Evolutionary conservation across 2,797 vertebrate genomes (phyloP).

Genomic region (Mormyrus hasselquistii): DNA sequence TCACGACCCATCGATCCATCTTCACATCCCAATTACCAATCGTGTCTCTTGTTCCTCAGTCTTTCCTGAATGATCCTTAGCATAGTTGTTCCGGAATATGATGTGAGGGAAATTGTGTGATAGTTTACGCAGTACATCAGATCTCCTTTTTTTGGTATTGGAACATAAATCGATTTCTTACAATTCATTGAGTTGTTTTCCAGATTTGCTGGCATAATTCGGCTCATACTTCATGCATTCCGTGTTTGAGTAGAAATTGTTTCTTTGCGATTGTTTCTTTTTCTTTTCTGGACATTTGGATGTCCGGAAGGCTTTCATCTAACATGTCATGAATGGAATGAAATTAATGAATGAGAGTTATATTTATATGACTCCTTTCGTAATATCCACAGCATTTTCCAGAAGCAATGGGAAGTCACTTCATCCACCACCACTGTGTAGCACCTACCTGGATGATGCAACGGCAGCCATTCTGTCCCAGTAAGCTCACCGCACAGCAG

Average conservation of each 20-base stretch:
- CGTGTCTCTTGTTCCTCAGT: not conserved
- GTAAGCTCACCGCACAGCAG: no score
- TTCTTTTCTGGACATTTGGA: not conserved
- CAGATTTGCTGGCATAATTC: not conserved
- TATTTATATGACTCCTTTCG: no score
- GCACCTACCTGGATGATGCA: no score
- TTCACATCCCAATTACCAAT: not conserved
- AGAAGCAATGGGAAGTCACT: no score
- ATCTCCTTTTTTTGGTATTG: not conserved
- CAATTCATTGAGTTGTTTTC: not conserved
- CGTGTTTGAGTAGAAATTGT: not conserved
- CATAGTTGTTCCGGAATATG: not conserved
- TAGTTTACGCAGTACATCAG: not conserved
- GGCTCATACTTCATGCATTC: not conserved
- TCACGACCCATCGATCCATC: not conserved
- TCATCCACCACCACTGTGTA: no score
- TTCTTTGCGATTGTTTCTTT: not conserved
- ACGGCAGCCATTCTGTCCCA: no score
- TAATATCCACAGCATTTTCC: no score
- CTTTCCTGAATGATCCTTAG: not conserved
- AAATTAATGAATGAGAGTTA: no score
- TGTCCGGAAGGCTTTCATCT: not conserved
- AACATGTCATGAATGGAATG: not conserved
- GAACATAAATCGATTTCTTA: not conserved
- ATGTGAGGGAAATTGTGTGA: not conserved